Conservation (phyloP, 2,888 invertebrate genomes). For the Ectemnius continuus region DNA sequence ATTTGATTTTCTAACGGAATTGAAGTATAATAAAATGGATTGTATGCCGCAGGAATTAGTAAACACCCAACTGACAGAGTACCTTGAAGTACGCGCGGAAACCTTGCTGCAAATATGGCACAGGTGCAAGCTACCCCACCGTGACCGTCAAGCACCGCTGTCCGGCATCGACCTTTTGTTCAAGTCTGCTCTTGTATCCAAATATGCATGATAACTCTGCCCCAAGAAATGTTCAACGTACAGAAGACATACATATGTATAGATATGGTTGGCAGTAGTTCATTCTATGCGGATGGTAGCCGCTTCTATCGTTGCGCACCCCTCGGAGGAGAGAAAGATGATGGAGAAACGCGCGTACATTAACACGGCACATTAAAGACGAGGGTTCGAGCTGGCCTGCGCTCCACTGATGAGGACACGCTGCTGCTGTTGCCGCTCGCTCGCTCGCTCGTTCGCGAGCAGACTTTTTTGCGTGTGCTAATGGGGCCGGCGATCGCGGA, state of each 20-base stretch:
- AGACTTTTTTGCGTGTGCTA: conserved; percentile 15
- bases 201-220: neutral
- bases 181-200: neutral
- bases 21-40: no score
- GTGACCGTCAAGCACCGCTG: conserved; percentile 64
- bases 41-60: no score
- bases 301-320: neutral
- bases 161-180: neutral
- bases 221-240: neutral
- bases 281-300: neutral
- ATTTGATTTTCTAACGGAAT: no score
- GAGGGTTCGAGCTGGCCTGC: neutral
- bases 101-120: conserved; percentile 37
- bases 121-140: conserved; percentile 77
- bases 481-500: conserved; percentile 7
- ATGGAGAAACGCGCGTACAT: neutral
- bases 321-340: neutral
- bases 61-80: no score
- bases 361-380: conserved; percentile 6
- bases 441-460: neutral
- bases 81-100: conserved; percentile 23
- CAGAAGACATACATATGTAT: neutral
- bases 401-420: neutral
- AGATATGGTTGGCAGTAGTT: neutral
- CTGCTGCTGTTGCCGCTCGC: neutral